phyloP scores from a whole-genome alignment of 1,140 invertebrate species.

The Hydropsyche tenuis region DNA sequence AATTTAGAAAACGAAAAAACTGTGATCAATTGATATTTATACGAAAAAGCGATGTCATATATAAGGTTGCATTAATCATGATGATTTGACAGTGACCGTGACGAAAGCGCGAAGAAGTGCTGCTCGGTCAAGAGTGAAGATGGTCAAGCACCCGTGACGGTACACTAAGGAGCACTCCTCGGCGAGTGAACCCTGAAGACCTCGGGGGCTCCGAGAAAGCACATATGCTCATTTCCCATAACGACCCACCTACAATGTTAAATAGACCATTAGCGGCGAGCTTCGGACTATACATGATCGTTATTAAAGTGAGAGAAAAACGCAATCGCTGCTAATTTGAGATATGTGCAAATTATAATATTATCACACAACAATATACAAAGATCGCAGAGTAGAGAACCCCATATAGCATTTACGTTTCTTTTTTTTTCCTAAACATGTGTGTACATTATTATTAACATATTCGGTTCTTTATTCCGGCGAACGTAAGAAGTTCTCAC shows the following conservation, averaged over 20 bases:
- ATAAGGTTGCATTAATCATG: not conserved
- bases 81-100: slow-evolving; percentile 17
- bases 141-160: slow-evolving; percentile 52
- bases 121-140: slow-evolving; percentile 54
- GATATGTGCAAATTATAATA: not conserved
- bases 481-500: slow-evolving; percentile 43
- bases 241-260: slow-evolving; percentile 62
- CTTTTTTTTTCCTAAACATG: too few relatives aligned
- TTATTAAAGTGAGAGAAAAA: slow-evolving; percentile 1
- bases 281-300: not conserved
- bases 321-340: slow-evolving; percentile 5
- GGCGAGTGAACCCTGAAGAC: slow-evolving; percentile 41
- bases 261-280: slow-evolving; percentile 49
- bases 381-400: too few relatives aligned
- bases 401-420: too few relatives aligned
- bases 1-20: too few relatives aligned
- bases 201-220: slow-evolving; percentile 43
- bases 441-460: not conserved
- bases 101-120: slow-evolving; percentile 48
- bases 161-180: slow-evolving; percentile 56
- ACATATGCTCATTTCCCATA: slow-evolving; percentile 63
- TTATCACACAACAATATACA: not conserved
- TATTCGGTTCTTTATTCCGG: slow-evolving; percentile 17
- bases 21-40: not conserved
- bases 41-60: too few relatives aligned